phyloP scores from a whole-genome alignment of 2,888 invertebrate genomes.

The Apamea anceps region DNA sequence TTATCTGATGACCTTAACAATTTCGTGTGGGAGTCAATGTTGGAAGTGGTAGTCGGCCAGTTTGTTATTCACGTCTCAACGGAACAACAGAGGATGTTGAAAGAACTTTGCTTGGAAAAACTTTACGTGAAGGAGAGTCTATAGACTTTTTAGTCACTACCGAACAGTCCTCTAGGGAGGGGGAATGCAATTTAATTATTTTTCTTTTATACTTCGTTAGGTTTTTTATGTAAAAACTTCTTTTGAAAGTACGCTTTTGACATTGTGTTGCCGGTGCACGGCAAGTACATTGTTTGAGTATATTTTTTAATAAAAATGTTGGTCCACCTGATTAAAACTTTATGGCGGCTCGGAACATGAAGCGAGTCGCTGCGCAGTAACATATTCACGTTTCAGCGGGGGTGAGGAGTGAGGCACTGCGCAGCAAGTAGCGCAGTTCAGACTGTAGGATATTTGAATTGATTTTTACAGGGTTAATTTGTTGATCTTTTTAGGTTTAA shows the following conservation, averaged over 20 bases:
- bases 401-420: too few relatives aligned
- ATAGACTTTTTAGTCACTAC: constrained; percentile 13
- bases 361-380: too few relatives aligned
- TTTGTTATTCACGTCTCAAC: constrained; percentile 39
- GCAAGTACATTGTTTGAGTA: too few relatives aligned
- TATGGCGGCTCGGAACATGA: too few relatives aligned
- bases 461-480: too few relatives aligned
- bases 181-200: constrained; percentile 36
- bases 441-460: too few relatives aligned
- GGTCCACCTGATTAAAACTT: too few relatives aligned
- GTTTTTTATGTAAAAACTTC: background rate
- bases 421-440: too few relatives aligned
- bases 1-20: too few relatives aligned
- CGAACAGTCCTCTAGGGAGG: constrained; percentile 4
- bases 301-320: background rate
- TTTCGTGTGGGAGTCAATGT: too few relatives aligned
- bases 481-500: background rate
- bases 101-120: constrained; percentile 54
- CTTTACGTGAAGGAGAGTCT: constrained; percentile 28
- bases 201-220: constrained; percentile 1
- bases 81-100: constrained; percentile 26
- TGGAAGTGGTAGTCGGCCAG: constrained; percentile 12
- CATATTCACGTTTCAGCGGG: too few relatives aligned
- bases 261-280: background rate
- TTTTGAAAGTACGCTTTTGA: constrained; percentile 6